phyloP scores from a whole-genome alignment of 2,888 invertebrate genomes.

The Drosophila anceps region DNA sequence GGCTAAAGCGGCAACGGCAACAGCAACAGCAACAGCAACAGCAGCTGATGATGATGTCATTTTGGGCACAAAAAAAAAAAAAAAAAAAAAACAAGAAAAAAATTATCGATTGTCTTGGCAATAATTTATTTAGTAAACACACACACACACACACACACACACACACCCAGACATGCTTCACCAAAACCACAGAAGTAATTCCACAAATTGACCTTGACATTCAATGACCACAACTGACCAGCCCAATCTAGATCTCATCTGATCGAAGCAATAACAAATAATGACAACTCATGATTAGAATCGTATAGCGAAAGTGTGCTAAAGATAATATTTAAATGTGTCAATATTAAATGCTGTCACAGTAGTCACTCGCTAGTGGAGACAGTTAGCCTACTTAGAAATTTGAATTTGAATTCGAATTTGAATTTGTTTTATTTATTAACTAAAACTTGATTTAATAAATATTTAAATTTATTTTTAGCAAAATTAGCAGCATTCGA shows the following conservation, averaged over 20 bases:
- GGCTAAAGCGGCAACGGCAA: slow-evolving; percentile 18
- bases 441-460: not conserved
- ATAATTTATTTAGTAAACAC: slow-evolving; percentile 70
- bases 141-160: not conserved
- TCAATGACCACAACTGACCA: slow-evolving; percentile 39
- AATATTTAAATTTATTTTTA: not conserved
- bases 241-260: slow-evolving; percentile 3
- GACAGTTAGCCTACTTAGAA: no score
- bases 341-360: not conserved
- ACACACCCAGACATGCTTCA: slow-evolving; percentile 22
- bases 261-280: not conserved
- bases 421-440: not conserved
- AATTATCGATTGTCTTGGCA: slow-evolving; percentile 68
- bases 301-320: not conserved
- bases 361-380: not conserved
- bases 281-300: slow-evolving; percentile 9
- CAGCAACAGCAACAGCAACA: slow-evolving; percentile 10
- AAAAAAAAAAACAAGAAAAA: slow-evolving; percentile 33
- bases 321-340: not conserved
- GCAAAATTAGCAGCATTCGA: no score
- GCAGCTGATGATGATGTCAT: slow-evolving; percentile 65
- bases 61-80: slow-evolving; percentile 43
- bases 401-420: not conserved
- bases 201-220: slow-evolving; percentile 69
- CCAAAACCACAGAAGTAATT: slow-evolving; percentile 30